phyloP scores from a whole-genome alignment of 2,888 invertebrate species.

The Seira musarum region DNA sequence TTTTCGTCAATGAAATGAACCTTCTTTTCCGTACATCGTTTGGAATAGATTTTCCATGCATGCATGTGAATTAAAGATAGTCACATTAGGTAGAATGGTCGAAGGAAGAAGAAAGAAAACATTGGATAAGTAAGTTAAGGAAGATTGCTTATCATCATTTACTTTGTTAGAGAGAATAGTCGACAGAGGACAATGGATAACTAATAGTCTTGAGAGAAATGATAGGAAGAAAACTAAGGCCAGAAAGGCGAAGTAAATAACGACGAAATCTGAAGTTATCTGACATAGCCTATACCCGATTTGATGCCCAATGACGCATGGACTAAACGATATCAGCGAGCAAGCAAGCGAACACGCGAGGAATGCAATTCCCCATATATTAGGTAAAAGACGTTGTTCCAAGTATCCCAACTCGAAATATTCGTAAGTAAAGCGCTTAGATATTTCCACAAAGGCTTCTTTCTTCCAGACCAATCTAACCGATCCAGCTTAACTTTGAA shows the following conservation, averaged over 20 bases:
- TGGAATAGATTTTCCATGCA: too few relatives aligned
- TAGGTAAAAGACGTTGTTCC: too few relatives aligned
- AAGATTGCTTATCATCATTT: slow-evolving; percentile 14
- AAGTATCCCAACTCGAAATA: too few relatives aligned
- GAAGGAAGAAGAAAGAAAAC: neutral
- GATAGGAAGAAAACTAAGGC: slow-evolving; percentile 47
- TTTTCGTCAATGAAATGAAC: neutral
- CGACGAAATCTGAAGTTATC: slow-evolving; percentile 66
- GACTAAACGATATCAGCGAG: slow-evolving; percentile 63
- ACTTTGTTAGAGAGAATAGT: slow-evolving; percentile 15
- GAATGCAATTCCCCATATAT: slow-evolving; percentile 29
- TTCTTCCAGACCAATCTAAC: too few relatives aligned
- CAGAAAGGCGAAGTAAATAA: slow-evolving; percentile 64
- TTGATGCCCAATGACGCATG: slow-evolving; percentile 69
- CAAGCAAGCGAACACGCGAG: slow-evolving; percentile 41
- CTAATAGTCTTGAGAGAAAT: slow-evolving; percentile 13
- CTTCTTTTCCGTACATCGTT: too few relatives aligned
- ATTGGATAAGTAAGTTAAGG: neutral
- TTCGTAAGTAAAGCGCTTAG: too few relatives aligned
- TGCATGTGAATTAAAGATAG: too few relatives aligned
- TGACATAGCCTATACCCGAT: slow-evolving; percentile 69
- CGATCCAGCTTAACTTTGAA: too few relatives aligned
- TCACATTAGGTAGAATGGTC: slow-evolving; percentile 23
- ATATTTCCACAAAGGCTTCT: too few relatives aligned
- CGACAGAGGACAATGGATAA: slow-evolving; percentile 39